Conservation (phyloP, 2,797 vertebrate genomes). For the Xiphorhynchus erythropygius region DNA sequence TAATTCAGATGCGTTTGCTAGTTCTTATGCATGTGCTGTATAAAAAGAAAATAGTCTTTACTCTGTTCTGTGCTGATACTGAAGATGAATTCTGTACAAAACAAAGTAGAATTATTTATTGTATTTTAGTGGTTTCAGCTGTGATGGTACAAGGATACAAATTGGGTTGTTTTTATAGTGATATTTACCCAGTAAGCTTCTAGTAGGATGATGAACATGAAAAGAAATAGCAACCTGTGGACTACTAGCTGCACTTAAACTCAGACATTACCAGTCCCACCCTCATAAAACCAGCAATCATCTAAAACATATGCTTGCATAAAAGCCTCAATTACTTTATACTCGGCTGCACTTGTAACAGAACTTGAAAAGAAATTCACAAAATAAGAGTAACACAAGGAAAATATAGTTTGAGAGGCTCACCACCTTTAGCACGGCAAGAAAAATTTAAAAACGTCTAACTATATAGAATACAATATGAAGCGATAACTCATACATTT, state of each 20-base stretch:
- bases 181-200: not conserved
- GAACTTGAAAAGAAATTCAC: not conserved
- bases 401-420: not conserved
- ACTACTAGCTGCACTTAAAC: not conserved
- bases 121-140: not conserved
- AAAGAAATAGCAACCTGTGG: not conserved
- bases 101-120: not conserved
- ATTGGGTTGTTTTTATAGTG: not conserved
- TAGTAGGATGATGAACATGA: not conserved
- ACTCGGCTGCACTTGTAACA: not conserved
- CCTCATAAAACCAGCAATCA: not conserved
- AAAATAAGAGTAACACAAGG: not conserved
- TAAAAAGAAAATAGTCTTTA: not conserved
- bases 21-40: not conserved
- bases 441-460: not conserved
- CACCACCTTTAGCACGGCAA: not conserved
- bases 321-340: not conserved
- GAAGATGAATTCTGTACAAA: not conserved
- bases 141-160: not conserved
- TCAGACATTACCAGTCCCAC: not conserved
- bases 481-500: not conserved
- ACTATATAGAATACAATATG: not conserved
- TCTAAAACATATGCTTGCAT: not conserved
- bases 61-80: not conserved
- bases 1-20: not conserved